phyloP scores from a whole-genome alignment of 2,888 invertebrate species.

The Tetropium fuscum region DNA sequence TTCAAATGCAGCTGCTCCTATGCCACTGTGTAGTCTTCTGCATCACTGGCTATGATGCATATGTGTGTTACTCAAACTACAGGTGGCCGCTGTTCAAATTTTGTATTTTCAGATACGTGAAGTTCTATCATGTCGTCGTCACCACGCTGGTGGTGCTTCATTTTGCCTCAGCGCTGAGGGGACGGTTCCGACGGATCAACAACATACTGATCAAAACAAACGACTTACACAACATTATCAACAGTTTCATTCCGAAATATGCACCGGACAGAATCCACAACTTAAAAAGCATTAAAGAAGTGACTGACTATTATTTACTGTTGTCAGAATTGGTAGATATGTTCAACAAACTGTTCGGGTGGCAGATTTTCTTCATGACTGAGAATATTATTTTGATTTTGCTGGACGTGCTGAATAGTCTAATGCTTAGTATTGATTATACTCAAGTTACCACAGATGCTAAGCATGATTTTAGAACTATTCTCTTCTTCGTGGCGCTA shows the following conservation, averaged over 20 bases:
- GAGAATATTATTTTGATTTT: conserved; percentile 31
- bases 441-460: conserved; percentile 19
- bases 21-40: conserved; percentile 21
- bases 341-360: conserved; percentile 40
- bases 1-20: conserved; percentile 24
- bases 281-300: conserved; percentile 36
- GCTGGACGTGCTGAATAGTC: conserved; percentile 30
- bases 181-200: conserved; percentile 34
- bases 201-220: conserved; percentile 31
- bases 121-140: conserved; percentile 27
- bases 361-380: conserved; percentile 39
- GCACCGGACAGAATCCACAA: conserved; percentile 29
- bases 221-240: conserved; percentile 35
- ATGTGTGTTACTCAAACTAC: conserved; percentile 29
- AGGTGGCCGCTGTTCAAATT: conserved; percentile 27
- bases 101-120: conserved; percentile 28
- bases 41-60: conserved; percentile 35
- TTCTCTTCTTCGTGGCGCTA: conserved; percentile 28
- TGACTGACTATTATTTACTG: conserved; percentile 36
- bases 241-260: conserved; percentile 31
- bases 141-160: conserved; percentile 28
- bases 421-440: conserved; percentile 32
- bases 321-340: conserved; percentile 39
- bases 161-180: conserved; percentile 37
- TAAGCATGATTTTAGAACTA: conserved; percentile 30